Evolutionary conservation across 2,888 invertebrate species (phyloP), one percentile per base, ranked within the genome.

Genomic region (Drosophila borealis): DNA sequence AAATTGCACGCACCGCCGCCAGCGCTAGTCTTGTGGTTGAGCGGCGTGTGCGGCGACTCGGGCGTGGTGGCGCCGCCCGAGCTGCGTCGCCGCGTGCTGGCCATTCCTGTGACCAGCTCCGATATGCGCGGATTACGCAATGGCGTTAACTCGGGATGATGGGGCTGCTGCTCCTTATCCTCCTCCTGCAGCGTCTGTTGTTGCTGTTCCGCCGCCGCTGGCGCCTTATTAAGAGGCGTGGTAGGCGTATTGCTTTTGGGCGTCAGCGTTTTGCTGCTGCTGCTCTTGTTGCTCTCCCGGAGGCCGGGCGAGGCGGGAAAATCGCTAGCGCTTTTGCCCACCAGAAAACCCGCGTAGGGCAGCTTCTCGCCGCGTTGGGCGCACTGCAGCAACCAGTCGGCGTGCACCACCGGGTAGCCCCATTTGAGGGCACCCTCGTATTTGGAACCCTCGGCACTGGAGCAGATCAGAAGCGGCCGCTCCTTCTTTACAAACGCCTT

Each of bases 371-470:
- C 95, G 0, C 62, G 92, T 90, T 45, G 90, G 89, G 13, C 95
- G 91, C 97, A 97, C 29, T 94, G 94, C 46, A 96, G 89, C 51
- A 98, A 90, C 98, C 98, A 98, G 10, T 94, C 93, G 10, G 95
- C 95, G 0, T 92, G 94, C 0, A 98, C 95, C 1, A 96, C 96
- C 0, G 97, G 98, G 63, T 97, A 93, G 36, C 88, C 94, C 98
- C 98, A 98, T 91, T 96, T 97, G 0, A 96, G 85, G 0, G 97
- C 96, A 0, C 97, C 98, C 42, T 93, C 93, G 90, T 96, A 96
- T 90, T 98, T 98, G 80, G 96, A 96, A 0, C 98, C 97, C 19
- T 93, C 93, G 0, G 96, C 93, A 0, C 93, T 93, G 5, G 95
- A 95, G 74, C 96, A 96, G 4, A 98, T 93, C 0, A 98, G 93